A percentile compares a stretch with the other conserved stretches of the same genome.
These are phyloP conservation scores for Anthoscopus minutus DNA, from an alignment of 2,113 vertebrate species.

Conservation along the genomic window DNA sequence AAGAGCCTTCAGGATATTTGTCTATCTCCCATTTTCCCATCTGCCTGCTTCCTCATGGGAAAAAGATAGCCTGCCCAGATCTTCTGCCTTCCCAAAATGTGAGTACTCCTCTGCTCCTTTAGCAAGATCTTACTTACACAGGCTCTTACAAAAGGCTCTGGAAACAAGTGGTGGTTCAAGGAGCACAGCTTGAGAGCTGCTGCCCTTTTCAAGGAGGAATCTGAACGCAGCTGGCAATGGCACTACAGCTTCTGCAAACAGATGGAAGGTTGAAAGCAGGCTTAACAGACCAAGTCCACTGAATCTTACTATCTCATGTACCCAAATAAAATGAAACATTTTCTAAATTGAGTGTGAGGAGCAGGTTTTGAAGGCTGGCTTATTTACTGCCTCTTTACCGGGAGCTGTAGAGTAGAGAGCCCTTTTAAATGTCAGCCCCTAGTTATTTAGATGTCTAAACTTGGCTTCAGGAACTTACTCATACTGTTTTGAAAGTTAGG, in stretches of 20 bases:
- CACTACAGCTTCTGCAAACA: background rate
- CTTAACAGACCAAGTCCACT: background rate
- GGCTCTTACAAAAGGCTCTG: background rate
- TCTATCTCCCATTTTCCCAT: background rate
- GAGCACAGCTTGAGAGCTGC: background rate
- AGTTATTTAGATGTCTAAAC: conserved; percentile 2
- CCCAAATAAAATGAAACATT: background rate
- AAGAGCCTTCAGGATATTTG: background rate
- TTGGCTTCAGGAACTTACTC: conserved; percentile 25
- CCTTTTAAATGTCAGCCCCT: conserved; percentile 53
- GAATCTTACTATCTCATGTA: background rate
- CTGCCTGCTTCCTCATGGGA: background rate
- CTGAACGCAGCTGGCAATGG: background rate
- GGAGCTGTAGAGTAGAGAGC: conserved; percentile 43
- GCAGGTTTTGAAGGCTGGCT: conserved; percentile 4
- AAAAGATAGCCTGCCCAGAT: background rate
- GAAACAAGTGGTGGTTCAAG: background rate
- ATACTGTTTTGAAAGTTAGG: background rate
- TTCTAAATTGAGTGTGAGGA: background rate
- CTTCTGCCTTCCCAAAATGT: background rate
- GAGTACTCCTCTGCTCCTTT: background rate
- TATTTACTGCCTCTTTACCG: conserved; percentile 2
- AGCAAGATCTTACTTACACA: background rate
- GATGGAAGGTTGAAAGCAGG: background rate
- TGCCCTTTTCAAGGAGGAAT: background rate